Conservation (phyloP, 2,113 vertebrate species). For the Shinisaurus crocodilurus region DNA sequence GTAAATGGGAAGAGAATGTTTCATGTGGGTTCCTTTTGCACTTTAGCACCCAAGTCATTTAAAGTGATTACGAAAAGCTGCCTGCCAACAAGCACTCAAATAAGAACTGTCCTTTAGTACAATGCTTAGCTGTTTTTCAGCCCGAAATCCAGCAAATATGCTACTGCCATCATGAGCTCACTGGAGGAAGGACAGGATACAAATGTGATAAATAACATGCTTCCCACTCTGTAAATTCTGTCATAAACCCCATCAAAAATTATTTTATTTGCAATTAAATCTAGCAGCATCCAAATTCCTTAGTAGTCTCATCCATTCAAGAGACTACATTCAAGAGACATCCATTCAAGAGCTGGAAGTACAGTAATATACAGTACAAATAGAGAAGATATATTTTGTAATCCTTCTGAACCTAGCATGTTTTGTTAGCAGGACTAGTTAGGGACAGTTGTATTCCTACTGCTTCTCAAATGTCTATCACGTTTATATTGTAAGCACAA, state of each 20-base stretch:
- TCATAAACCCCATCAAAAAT: not conserved
- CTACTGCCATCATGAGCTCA: not conserved
- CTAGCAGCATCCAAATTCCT: not conserved
- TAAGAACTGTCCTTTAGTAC: slow-evolving; percentile 23
- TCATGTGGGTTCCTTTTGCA: not conserved
- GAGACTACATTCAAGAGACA: no score
- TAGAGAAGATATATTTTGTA: not conserved
- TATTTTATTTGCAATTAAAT: slow-evolving; percentile 3
- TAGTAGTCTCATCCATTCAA: not conserved
- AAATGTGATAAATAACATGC: not conserved
- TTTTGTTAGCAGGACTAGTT: no score
- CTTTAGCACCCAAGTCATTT: not conserved
- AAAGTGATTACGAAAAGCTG: slow-evolving; percentile 15
- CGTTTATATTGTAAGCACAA: not conserved
- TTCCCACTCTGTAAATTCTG: not conserved
- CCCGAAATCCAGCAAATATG: not conserved
- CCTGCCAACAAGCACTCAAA: not conserved
- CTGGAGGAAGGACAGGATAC: not conserved
- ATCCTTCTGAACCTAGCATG: not conserved
- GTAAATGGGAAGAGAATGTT: not conserved
- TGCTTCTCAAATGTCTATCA: not conserved
- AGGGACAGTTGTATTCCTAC: not conserved
- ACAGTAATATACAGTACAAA: not conserved
- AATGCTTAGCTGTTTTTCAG: slow-evolving; percentile 22
- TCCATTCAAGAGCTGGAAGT: not conserved